Base-by-base conservation (phyloP, 2,888 invertebrate species). In the Brachyptera risi region DNA sequence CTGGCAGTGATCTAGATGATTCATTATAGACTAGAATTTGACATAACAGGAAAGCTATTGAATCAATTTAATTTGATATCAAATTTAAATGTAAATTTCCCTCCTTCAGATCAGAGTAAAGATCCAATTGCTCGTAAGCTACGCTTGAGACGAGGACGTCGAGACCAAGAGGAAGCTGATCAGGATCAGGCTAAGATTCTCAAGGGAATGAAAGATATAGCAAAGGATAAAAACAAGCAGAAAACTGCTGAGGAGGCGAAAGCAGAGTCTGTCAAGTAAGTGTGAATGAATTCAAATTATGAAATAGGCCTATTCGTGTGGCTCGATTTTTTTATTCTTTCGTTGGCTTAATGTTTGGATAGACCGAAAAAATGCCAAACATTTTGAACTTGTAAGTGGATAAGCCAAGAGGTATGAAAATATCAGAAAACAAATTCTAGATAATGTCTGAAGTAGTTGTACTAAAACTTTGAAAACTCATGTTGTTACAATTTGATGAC, bases 111-210 rank as follows among this genome's bases (percentile, higher is more conserved):
- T 68, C 81, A 83, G 31, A 72, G 83, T 68, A 91, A 90, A 71
- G 98, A 99, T 79, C 94, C 97, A 1, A 92, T 96, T 68, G 96
- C 97, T 0, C 83, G 98, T 27, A 96, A 96, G 78, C 84, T 96
- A 76, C 85, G 96, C 3, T 76, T 96, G 24, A 83, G 96, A 40
- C 83, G 92, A 65, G 88, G 93, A 0, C 80, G 88, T 26, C 82
- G 92, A 70, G 82, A 90, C 75, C 85, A 90, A 66, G 86, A 86
- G 67, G 88, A 84, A 71, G 93, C 90, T 63, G 92, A 92, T 68
- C 89, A 90, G 68, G 90, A 89, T 73, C 89, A 90, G 75, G 90
- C 89, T 0, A 91, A 95, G 76, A 94, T 95, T 68, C 79, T 95
- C 1, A 91, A 78, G 84, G 91, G 90, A 40, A 90, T 92, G 90